Evolutionary conservation across 2,113 vertebrate species (phyloP).

Genomic region (rabbit (Oryctolagus cuniculus)): mOryCun1.1 NC_091437.1:27595001-27595500

Average conservation of each 20-base stretch:
- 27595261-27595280: slow-evolving; percentile 60
- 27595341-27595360: background rate
- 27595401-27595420: background rate
- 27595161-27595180: slow-evolving; percentile 76
- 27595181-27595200: slow-evolving; percentile 76
- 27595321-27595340: background rate
- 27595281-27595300: slow-evolving; percentile 50
- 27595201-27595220: slow-evolving; percentile 81
- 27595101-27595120: slow-evolving; percentile 78
- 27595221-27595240: slow-evolving; percentile 70
- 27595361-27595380: background rate
- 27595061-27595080: slow-evolving; percentile 58
- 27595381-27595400: background rate
- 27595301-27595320: slow-evolving; percentile 45
- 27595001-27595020: background rate
- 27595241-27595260: slow-evolving; percentile 58
- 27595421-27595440: background rate
- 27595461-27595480: slow-evolving; percentile 53
- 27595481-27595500: background rate
- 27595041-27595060: slow-evolving; percentile 17
- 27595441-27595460: background rate
- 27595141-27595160: slow-evolving; percentile 78
- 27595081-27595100: slow-evolving; percentile 79
- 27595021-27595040: background rate
- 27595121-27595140: slow-evolving; percentile 75